Evolutionary conservation across 2,797 vertebrate species (phyloP), one percentile per base, ranked within the genome.

Genomic region (Serranus cabrilla): DNA sequence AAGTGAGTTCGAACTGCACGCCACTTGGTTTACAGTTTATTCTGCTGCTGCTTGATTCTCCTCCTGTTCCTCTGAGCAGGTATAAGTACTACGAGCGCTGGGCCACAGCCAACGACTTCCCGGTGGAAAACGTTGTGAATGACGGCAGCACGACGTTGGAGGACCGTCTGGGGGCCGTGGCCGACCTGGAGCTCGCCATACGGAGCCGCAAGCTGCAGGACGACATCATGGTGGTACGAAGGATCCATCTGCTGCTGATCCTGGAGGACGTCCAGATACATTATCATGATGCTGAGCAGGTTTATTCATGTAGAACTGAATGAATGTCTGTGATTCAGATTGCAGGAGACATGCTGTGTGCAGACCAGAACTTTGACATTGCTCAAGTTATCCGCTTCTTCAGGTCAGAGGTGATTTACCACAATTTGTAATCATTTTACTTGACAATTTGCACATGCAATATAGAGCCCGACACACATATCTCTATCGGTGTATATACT

Each of bases 71-170:
- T 8, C 40, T 50, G 10, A 42, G 0, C 63, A 96, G 96, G 83
- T 96, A 94, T 56, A 96, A 96, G 58, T 89, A 96, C 84, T 96
- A 93, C 21, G 96, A 96, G 78, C 95, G 96, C 66, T 96, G 96
- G 96, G 95, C 96, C n/a, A 96, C 96, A 1, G 96, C 96, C 0
- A 96, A 95, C 25, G 95, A 96, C 80, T 96, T 96, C 78, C 95
- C 96, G 0, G 92, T 95, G 63, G 94, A 96, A 66, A 96, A 96
- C 25, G 74, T 96, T 40, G 89, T 96, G 8, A 96, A 96, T 27
- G 95, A 96, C 18, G 96, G 96, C 65, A 96, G 95, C 76, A 96
- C 96, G 0, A 96, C 93, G 0, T 49, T 94, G 56, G 93, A 93
- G 45, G 92, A 93, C 64, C 88, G 92, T 0, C 94, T 96, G 0